Percentiles rank a stretch among this genome's conserved stretches.
Evolutionary conservation across 1,140 invertebrate genomes (phyloP).

Genomic region (Belonocnema kinseyi): DNA sequence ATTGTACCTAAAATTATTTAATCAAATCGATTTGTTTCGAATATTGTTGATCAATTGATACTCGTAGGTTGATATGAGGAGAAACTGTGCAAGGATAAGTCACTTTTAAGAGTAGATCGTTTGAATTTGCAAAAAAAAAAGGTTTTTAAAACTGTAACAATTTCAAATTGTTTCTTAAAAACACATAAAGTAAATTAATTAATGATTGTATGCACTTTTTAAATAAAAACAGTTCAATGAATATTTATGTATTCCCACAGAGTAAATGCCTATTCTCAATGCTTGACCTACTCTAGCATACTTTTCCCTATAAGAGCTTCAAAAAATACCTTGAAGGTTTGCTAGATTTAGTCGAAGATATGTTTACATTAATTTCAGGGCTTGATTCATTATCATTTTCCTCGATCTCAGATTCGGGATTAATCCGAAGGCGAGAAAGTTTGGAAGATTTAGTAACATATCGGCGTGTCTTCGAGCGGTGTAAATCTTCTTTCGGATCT

Average conservation of each 20-base stretch:
- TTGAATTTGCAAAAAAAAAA: too few relatives aligned
- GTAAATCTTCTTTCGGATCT: not conserved
- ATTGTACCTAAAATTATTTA: constrained; percentile 62
- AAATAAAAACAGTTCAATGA: too few relatives aligned
- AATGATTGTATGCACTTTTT: too few relatives aligned
- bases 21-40: not conserved
- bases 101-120: too few relatives aligned
- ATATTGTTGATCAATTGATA: not conserved
- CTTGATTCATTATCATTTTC: not conserved
- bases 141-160: too few relatives aligned
- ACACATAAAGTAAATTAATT: too few relatives aligned
- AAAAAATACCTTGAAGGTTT: constrained; percentile 9
- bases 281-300: too few relatives aligned
- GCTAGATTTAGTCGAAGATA: constrained; percentile 20
- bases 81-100: too few relatives aligned
- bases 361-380: constrained; percentile 25
- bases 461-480: not conserved
- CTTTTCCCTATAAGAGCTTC: not conserved
- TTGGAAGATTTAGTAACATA: not conserved
- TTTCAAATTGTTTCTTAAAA: too few relatives aligned
- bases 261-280: too few relatives aligned
- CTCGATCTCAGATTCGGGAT: constrained; percentile 4
- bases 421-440: not conserved
- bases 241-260: too few relatives aligned
- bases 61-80: not conserved